Evolutionary conservation across 2,113 vertebrate species (phyloP).

Genomic region (Sphyrna mokarran): DNA sequence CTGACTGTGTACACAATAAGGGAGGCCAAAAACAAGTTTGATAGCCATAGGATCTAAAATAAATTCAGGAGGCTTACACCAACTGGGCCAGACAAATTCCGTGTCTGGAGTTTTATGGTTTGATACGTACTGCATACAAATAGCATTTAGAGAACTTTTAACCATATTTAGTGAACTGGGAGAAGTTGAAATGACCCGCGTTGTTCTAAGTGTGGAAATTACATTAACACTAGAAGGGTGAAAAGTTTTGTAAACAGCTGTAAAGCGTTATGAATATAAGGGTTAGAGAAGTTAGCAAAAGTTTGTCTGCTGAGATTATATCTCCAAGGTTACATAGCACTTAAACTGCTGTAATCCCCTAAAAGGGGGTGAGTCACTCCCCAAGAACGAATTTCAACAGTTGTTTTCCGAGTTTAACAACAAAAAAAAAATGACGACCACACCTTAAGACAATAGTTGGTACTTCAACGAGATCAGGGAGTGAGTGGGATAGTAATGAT

Average conservation of each 20-base stretch:
- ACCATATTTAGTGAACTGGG: neutral
- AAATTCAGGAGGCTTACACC: neutral
- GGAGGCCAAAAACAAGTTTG: neutral
- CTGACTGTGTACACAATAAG: neutral
- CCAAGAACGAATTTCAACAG: neutral
- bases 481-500: neutral
- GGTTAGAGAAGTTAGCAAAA: neutral
- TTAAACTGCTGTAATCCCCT: neutral
- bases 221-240: neutral
- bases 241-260: neutral
- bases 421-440: neutral
- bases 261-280: neutral
- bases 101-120: neutral
- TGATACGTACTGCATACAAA: no score
- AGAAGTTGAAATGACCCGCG: no score
- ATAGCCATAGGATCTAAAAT: neutral
- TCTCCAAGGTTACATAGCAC: neutral
- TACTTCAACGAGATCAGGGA: neutral
- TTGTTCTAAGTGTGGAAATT: neutral
- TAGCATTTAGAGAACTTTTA: neutral
- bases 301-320: neutral
- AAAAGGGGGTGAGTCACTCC: neutral
- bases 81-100: neutral
- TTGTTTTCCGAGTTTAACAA: neutral
- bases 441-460: neutral